Conservation (phyloP, 2,797 vertebrate species). For the Characodon lateralis region DNA sequence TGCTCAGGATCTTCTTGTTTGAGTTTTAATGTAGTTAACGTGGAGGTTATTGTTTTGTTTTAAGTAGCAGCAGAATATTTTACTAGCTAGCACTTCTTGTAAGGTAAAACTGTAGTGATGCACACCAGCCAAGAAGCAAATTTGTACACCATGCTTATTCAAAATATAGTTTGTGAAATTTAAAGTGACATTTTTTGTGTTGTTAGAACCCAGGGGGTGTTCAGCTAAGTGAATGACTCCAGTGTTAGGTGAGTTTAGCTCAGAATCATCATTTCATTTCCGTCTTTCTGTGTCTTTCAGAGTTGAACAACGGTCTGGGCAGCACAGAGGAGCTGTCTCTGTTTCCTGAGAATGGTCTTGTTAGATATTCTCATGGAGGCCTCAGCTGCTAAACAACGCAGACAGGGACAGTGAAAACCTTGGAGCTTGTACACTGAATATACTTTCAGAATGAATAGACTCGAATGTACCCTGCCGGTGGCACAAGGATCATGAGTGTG, state of each 20-base stretch:
- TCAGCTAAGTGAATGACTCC: neutral
- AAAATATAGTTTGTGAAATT: neutral
- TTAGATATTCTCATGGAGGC: constrained; percentile 76
- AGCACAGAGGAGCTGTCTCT: constrained; percentile 88
- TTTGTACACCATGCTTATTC: neutral
- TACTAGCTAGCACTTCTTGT: too few species aligned
- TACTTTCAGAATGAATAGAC: neutral
- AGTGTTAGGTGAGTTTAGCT: neutral
- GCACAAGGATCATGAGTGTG: neutral
- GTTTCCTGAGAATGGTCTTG: constrained; percentile 85
- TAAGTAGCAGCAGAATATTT: too few species aligned
- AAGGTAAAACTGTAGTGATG: too few species aligned
- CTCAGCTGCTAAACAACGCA: constrained; percentile 56
- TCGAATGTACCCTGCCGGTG: neutral
- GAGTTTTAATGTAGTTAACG: too few species aligned
- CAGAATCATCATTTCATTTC: neutral
- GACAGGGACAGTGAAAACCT: neutral
- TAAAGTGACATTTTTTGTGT: neutral
- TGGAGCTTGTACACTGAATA: neutral
- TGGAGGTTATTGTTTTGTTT: too few species aligned
- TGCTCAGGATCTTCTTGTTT: too few species aligned
- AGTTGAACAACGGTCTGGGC: constrained; percentile 86
- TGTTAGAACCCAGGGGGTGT: neutral
- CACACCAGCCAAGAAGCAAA: too few species aligned
- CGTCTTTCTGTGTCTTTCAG: constrained; percentile 68